Base-by-base conservation (phyloP, 2,113 vertebrate genomes). In the Labrus mixtus region DNA sequence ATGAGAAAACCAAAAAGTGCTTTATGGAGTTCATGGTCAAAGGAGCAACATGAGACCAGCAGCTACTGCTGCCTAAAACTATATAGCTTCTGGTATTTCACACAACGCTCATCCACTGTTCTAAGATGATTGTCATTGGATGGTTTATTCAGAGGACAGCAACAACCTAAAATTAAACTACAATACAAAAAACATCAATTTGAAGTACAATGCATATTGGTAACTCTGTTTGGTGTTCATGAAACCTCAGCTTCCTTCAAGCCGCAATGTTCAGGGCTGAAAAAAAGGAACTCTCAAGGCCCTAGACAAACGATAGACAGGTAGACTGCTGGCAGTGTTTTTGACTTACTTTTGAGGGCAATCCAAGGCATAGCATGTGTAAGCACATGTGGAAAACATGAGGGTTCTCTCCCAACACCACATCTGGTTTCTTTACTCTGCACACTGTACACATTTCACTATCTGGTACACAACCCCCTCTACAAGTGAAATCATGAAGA, bases 351-450 rank as follows among this genome's bases (percentile, higher is more conserved):
- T 39, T 58, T 83, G 72, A 79, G 72, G 61, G 59, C 59, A 41
- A 66, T 64, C 61, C 54, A 82, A 68, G 43, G 73, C 4, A 64
- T 39, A 37, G 12, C 56, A 79, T 59, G 62, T 36, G 54, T 59
- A 55, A 67, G 63, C 61, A 59, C 57, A 64, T 48, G 50, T 81
- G 64, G 56, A 68, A 73, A 65, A 68, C 71, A 67, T 70, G 45
- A 60, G 50, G 1, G 20, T 12, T 17, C 17, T 73, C 62, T 54
- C 43, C 58, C 17, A 58, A 61, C 36, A 48, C 83, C 36, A 48
- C 83, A 69, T 87, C 45, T 89, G 75, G 25, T 60, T 56, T 69
- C 39, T 67, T 33, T 63, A 25, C 39, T 41, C 20, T 67, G 64
- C 60, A 56, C 51, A 79, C 43, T 29, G 22, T 43, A 72, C 50